These are phyloP conservation scores for Xenops minutus DNA, from an alignment of 2,797 vertebrate genomes.

Conservation along the genomic window DNA sequence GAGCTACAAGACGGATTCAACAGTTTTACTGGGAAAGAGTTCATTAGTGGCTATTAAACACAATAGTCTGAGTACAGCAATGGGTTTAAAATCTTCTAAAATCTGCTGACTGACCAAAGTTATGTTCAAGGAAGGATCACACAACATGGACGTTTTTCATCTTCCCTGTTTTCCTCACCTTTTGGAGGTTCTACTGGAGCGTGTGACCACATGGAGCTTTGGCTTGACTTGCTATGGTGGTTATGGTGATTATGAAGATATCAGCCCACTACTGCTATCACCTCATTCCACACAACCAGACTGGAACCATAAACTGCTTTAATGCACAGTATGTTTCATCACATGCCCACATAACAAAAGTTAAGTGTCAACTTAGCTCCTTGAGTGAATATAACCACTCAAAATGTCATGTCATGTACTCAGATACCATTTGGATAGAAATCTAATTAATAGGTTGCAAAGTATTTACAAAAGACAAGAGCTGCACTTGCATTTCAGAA, in stretches of 20 bases:
- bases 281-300: not conserved
- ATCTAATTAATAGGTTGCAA: not conserved
- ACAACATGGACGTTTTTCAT: fast-evolving
- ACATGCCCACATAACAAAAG: not conserved
- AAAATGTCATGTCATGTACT: fast-evolving
- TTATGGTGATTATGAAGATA: not conserved
- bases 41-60: not conserved
- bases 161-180: not conserved
- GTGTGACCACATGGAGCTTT: not conserved
- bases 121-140: not conserved
- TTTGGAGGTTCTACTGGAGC: not conserved
- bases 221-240: not conserved
- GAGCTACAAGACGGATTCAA: not conserved
- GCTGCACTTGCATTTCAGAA: not conserved
- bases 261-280: not conserved
- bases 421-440: not conserved
- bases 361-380: not conserved
- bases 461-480: not conserved
- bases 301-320: not conserved
- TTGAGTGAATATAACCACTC: not conserved
- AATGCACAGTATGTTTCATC: not conserved
- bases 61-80: not conserved
- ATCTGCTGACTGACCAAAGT: not conserved
- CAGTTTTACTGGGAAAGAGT: not conserved
- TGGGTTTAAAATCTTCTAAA: not conserved